Evolutionary conservation across 2,888 invertebrate species (phyloP).

Genomic region (Andrena fulva): DNA sequence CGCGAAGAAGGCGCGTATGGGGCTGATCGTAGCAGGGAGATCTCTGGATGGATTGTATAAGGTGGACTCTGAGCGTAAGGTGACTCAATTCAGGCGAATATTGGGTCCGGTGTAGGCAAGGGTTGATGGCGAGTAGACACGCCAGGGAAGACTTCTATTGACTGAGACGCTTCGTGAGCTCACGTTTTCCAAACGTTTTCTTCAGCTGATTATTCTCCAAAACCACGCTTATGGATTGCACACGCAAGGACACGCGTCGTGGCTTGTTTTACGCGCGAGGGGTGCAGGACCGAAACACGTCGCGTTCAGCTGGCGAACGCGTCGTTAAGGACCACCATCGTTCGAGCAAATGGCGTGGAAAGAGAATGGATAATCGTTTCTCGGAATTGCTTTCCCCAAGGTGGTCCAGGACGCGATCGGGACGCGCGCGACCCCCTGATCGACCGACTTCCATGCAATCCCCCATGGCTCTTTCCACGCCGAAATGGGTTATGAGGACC

Average conservation of each 20-base stretch:
- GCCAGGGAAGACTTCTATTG: no score
- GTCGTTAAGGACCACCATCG: conserved; percentile 5
- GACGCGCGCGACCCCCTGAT: background rate
- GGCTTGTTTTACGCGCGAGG: background rate
- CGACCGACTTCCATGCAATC: conserved; percentile 47
- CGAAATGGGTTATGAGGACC: conserved; percentile 73
- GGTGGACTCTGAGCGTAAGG: background rate
- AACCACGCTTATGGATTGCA: no score
- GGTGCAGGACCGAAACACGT: background rate
- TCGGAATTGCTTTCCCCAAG: conserved; percentile 4
- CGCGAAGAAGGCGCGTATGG: conserved; percentile 32
- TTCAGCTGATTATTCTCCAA: no score
- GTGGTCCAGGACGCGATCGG: background rate
- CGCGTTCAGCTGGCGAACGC: background rate
- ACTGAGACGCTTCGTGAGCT: no score
- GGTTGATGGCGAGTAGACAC: no score
- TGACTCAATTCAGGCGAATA: conserved; percentile 35
- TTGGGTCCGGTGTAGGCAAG: no score
- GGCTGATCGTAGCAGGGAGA: conserved; percentile 6
- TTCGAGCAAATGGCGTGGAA: background rate
- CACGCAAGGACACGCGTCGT: background rate
- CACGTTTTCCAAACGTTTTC: no score
- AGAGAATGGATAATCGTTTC: background rate
- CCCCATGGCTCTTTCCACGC: conserved; percentile 37
- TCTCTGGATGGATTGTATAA: background rate